Conservation (phyloP, 2,113 vertebrate species). For the human (Homo sapiens) region GRCh38 chr6:44727001-44727500, state of each 20-base stretch:
- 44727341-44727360: not conserved
- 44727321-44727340: not conserved
- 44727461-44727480: not conserved
- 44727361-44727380: not conserved
- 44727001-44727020: not conserved
- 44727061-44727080: not conserved
- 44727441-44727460: not conserved
- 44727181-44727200: not conserved
- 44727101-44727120: not conserved
- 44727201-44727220: not conserved
- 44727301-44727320: not conserved
- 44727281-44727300: not conserved
- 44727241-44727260: not conserved
- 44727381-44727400: not conserved
- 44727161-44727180: not conserved
- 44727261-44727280: too few species aligned
- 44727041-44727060: not conserved
- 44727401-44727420: not conserved
- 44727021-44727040: not conserved
- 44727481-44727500: not conserved
- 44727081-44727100: not conserved
- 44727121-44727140: not conserved
- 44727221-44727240: rapidly evolving
- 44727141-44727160: not conserved
- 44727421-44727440: too few species aligned